These are phyloP conservation scores for Ranitomeya imitator DNA, from an alignment of 2,113 vertebrate species.

Conservation along the genomic window DNA sequence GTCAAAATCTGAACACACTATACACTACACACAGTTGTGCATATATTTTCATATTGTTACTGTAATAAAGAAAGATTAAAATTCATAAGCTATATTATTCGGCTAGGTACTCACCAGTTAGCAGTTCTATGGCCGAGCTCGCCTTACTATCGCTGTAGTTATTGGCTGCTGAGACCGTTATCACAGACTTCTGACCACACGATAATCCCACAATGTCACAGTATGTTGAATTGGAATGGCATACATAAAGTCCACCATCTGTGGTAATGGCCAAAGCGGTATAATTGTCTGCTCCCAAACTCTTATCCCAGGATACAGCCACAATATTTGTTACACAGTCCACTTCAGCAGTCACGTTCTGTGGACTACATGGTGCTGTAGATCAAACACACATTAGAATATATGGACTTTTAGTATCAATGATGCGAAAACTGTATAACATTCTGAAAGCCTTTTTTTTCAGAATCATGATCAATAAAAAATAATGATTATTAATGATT, in stretches of 20 bases:
- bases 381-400: neutral
- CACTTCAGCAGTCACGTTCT: slow-evolving; percentile 60
- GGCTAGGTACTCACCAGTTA: neutral
- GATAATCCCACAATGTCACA: slow-evolving; percentile 65
- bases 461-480: neutral
- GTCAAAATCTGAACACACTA: neutral
- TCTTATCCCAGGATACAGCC: slow-evolving; percentile 67
- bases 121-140: neutral
- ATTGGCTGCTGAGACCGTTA: slow-evolving; percentile 66
- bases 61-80: no score
- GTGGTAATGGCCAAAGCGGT: slow-evolving; percentile 62
- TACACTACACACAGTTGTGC: no score
- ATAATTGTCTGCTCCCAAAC: slow-evolving; percentile 67
- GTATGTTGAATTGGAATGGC: slow-evolving; percentile 57
- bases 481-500: neutral
- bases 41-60: no score
- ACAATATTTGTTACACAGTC: slow-evolving; percentile 66
- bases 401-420: no score
- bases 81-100: no score
- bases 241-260: slow-evolving; percentile 60
- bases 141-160: slow-evolving; percentile 65
- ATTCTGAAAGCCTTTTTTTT: no score
- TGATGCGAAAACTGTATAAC: no score
- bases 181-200: slow-evolving; percentile 73
- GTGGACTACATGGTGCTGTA: slow-evolving; percentile 13